Base-by-base conservation (phyloP, 1,140 invertebrate genomes). In the Hyposmocoma kahamanoa region DNA sequence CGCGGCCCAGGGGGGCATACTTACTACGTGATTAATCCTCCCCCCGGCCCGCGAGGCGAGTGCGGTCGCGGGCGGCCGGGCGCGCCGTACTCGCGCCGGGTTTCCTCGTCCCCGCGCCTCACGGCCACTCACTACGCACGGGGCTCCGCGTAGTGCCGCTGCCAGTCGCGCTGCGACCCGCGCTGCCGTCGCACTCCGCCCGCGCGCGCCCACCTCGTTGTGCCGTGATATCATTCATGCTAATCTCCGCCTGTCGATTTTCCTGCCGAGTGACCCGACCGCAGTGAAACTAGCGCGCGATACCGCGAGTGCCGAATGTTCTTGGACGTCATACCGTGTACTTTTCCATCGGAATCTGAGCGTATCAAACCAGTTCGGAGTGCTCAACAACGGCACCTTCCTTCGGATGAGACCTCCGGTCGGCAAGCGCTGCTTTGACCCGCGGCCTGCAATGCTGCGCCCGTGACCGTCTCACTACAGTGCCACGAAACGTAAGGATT, bases 401-500 rank as follows among this genome's bases (percentile, higher is more conserved):
- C 55, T 45, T 59, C 63, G 74, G 75, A 80, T 83, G 74, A 78
- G 71, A 74, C 71, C 72, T 66, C 62, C 62, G 67, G 59, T 50
- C 49, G 47, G 66, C 62, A 58, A 62, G 55, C 66, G 72, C 61
- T 68, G 63, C 56, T 72, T 61, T 64, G 69, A 71, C 56, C 67
- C 70, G 73, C 69, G 67, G 71, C 78, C 72, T 79, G 81, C 71
- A 72, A 84, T 84, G 79, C 79, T 76, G 78, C 70, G 72, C 64
- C 75, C 77, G 78, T 84, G 81, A 84, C 75, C 76, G 75, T 82
- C 78, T 74, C 61, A 59, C 76, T 71, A 79, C 76, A 82, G 78
- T 84, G 75, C 74, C 75, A 84, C 81, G 70, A 79, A 84, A 84
- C 78, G 78, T 84, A 84, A 84, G 81, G 77, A 79, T 76, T 71